Conservation (phyloP, 2,797 vertebrate genomes). For the Potorous gilbertii region DNA sequence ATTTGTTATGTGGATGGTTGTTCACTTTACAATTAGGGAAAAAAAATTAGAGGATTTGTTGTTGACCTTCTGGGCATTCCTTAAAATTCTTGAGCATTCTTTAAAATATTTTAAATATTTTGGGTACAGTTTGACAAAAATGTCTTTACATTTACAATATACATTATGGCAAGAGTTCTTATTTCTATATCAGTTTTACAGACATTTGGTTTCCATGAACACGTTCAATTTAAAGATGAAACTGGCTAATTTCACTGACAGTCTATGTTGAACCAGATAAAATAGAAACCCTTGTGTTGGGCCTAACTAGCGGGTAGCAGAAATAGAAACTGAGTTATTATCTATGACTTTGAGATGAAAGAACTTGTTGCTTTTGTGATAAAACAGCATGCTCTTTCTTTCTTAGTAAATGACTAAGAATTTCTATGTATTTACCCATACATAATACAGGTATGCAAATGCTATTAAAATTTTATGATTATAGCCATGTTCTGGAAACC, state of each 20-base stretch:
- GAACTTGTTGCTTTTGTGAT: background rate
- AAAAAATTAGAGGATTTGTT: background rate
- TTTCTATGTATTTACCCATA: slow-evolving; percentile 7
- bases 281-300: background rate
- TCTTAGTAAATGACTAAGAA: slow-evolving; percentile 23
- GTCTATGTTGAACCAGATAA: background rate
- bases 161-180: background rate
- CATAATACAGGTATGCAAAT: background rate
- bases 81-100: background rate
- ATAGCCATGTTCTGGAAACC: background rate
- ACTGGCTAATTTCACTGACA: background rate
- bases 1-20: background rate
- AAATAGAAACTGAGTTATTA: background rate
- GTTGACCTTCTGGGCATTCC: background rate
- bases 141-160: background rate
- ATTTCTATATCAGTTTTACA: background rate
- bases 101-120: background rate
- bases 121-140: background rate
- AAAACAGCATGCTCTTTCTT: background rate
- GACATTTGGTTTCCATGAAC: background rate
- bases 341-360: background rate
- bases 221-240: background rate
- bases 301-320: background rate
- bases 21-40: background rate
- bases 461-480: background rate